Percentiles rank a stretch among this genome's conserved stretches.
Evolutionary conservation across 2,888 invertebrate species (phyloP).

Genomic region (Stenodema calcarata): DNA sequence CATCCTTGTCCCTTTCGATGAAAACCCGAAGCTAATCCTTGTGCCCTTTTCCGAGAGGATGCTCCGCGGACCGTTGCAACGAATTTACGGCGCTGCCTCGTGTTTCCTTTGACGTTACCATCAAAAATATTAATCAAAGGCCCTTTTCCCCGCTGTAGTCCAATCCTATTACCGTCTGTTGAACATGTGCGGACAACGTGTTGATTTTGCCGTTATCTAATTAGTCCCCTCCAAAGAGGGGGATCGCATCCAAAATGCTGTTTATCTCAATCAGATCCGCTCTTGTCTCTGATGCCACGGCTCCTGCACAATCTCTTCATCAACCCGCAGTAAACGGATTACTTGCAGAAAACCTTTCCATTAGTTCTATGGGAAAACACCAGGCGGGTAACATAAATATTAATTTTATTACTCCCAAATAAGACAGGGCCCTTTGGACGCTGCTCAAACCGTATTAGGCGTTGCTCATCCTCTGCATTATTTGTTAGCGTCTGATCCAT

Average conservation of each 20-base stretch:
- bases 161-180: conserved; percentile 37
- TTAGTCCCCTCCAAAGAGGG: conserved; percentile 19
- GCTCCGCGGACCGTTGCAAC: neutral
- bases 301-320: conserved; percentile 46
- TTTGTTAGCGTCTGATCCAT: conserved; percentile 44
- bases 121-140: conserved; percentile 46
- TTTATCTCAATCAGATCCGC: conserved; percentile 46
- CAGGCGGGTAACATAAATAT: conserved; percentile 46
- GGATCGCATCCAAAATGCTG: conserved; percentile 41
- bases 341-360: conserved; percentile 37
- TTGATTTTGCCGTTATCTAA: conserved; percentile 49
- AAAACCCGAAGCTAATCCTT: neutral
- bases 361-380: conserved; percentile 44
- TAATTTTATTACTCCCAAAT: conserved; percentile 35
- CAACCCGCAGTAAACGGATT: conserved; percentile 41
- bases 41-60: neutral
- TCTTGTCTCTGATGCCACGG: neutral
- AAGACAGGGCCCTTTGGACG: neutral
- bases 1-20: no score
- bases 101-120: conserved; percentile 22
- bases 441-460: conserved; percentile 34
- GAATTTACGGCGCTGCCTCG: neutral
- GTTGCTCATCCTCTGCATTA: conserved; percentile 43
- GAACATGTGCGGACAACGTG: conserved; percentile 47
- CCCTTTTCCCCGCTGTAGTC: neutral